Evolutionary conservation across 2,113 vertebrate genomes (phyloP).

Genomic region (Todiramphus saurophagus): DNA sequence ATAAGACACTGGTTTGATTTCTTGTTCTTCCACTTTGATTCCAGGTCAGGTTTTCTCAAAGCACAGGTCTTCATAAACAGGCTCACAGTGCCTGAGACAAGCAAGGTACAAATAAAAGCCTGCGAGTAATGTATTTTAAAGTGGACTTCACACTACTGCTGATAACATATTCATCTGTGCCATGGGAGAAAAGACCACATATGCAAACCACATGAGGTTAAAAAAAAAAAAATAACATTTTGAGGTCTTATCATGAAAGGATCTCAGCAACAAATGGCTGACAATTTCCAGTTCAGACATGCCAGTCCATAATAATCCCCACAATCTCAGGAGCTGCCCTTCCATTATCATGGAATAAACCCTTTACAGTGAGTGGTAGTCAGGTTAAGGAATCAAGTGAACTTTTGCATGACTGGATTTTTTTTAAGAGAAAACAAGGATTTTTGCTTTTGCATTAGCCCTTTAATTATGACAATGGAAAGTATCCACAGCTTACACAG

Average conservation of each 20-base stretch:
- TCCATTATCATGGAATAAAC: not conserved
- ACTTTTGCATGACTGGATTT: not conserved
- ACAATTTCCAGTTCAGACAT: not conserved
- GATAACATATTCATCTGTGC: not conserved
- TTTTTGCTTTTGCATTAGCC: not conserved
- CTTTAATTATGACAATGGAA: not conserved
- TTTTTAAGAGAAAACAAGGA: not conserved
- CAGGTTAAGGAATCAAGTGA: not conserved
- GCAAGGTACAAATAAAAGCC: not conserved
- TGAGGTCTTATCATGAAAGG: not conserved
- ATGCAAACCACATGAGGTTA: not conserved
- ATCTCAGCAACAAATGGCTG: not conserved
- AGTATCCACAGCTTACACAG: not conserved
- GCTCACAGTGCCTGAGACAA: not conserved
- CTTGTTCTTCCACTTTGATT: not conserved
- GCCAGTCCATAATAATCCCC: not conserved
- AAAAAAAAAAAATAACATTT: not conserved
- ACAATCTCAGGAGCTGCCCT: not conserved
- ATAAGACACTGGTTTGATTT: not conserved
- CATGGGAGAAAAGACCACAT: not conserved
- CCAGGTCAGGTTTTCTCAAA: not conserved
- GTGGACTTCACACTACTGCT: not conserved
- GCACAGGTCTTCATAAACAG: not conserved
- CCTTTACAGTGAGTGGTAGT: not conserved
- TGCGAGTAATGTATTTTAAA: not conserved